Base-by-base conservation (phyloP, 2,113 vertebrate species). In the Cinclus cinclus region DNA sequence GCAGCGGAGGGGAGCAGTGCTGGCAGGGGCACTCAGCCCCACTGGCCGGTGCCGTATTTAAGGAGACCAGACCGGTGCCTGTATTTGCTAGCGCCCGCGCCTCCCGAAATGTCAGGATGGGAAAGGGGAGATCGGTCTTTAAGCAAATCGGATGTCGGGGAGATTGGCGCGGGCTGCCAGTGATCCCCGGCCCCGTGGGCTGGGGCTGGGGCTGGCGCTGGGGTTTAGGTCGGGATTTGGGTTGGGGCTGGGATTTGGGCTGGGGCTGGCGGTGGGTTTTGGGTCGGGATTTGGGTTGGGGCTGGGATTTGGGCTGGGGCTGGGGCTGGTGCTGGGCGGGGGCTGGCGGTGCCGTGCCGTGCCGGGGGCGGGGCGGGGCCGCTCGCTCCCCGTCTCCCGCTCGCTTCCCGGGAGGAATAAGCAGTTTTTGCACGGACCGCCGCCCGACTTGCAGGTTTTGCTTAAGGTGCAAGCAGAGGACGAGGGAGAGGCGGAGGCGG, bases 401-500 rank as follows among this genome's bases (percentile, higher is more conserved):
- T 94, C 62, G 68, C 69, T 84, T n/a, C 75, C n/a, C 0, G 44
- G 76, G 91, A 59, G 67, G 93, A 94, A 88, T 33, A 78, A 90
- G 94, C 96, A 50, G 86, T 84, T 90, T 91, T 70, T 85, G 65
- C 87, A 2, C 82, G 77, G 84, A 37, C 27, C 74, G 8, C 59
- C 87, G 93, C 83, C 50, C 19, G 44, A 23, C 44, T 93, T 77
- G 47, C 96, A 42, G 92, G 82, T 95, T 95, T 82, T 55, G 46
- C 70, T 70, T n/a, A 77, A 92, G 92, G 96, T 83, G 77, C 92
- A 37, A 47, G 41, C 71, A 27, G 95, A 91, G 94, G 82, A 89
- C 65, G 30, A 82, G 87, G 93, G 68, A 42, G 73, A 82, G 83
- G 58, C 89, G 46, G 79, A 71, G 75, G 88, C 94, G 64, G 85